phyloP scores from a whole-genome alignment of 2,113 vertebrate genomes.

The Alethe castanea region DNA sequence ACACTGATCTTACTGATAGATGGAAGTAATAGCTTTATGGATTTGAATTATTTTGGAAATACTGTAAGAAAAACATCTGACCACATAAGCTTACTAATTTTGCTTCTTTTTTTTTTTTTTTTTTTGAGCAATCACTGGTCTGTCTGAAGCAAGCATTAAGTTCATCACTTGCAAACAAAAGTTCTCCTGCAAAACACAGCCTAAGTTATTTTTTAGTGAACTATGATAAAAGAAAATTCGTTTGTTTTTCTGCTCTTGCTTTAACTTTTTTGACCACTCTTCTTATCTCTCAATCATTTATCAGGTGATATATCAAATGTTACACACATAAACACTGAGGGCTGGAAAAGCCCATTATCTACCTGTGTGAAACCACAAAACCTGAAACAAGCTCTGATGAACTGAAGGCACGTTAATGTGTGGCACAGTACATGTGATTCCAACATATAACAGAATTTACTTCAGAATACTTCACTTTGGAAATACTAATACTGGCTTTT shows the following conservation, averaged over 20 bases:
- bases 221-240: accelerated
- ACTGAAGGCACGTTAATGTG: background rate
- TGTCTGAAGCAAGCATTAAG: background rate
- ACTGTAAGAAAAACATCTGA: background rate
- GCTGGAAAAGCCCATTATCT: background rate
- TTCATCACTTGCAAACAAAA: background rate
- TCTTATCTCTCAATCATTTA: background rate
- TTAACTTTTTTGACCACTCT: background rate
- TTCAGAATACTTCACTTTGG: background rate
- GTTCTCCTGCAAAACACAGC: background rate
- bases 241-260: background rate
- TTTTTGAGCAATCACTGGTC: background rate
- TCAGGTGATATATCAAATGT: background rate
- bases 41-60: background rate
- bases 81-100: background rate
- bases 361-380: background rate
- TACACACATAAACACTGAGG: background rate
- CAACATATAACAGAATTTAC: background rate
- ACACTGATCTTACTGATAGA: background rate
- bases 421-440: background rate
- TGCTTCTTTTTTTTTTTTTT: background rate
- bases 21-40: background rate
- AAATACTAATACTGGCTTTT: background rate
- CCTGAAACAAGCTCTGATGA: background rate
- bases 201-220: background rate